Conservation (phyloP, 1,140 invertebrate species). For the Cydia fagiglandana region DNA sequence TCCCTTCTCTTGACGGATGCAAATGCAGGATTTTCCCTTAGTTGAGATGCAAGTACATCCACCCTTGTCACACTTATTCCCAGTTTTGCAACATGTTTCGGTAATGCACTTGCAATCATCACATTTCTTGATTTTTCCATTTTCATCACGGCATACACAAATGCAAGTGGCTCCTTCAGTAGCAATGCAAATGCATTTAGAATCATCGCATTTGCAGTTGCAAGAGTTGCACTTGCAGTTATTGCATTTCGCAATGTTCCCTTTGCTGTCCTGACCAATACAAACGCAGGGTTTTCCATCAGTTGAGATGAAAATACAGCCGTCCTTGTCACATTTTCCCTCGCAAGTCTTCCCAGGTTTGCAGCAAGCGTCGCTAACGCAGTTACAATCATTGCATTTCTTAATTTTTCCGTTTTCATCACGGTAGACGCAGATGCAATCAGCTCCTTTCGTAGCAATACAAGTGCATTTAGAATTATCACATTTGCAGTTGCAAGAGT, state of each 20-base stretch:
- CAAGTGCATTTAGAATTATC: constrained; percentile 1
- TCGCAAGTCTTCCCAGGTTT: background rate
- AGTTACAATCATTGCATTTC: constrained; percentile 35
- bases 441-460: background rate
- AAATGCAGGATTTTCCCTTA: constrained; percentile 34
- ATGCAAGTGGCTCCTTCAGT: background rate
- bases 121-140: constrained; percentile 16
- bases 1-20: constrained; percentile 36
- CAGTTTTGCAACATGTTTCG: background rate
- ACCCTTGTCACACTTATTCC: background rate
- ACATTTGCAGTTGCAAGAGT: constrained; percentile 6
- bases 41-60: constrained; percentile 36
- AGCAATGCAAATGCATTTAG: too few species aligned
- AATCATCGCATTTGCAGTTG: background rate
- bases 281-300: constrained; percentile 28
- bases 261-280: background rate
- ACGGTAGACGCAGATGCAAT: constrained; percentile 4
- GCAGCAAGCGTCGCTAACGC: constrained; percentile 16
- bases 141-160: constrained; percentile 16
- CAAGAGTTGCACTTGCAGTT: constrained; percentile 2
- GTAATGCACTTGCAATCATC: constrained; percentile 5
- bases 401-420: constrained; percentile 5
- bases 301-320: background rate
- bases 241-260: background rate
- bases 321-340: background rate